Evolutionary conservation across 1,140 invertebrate genomes (phyloP).

Genomic region (Cotesia vestalis): DNA sequence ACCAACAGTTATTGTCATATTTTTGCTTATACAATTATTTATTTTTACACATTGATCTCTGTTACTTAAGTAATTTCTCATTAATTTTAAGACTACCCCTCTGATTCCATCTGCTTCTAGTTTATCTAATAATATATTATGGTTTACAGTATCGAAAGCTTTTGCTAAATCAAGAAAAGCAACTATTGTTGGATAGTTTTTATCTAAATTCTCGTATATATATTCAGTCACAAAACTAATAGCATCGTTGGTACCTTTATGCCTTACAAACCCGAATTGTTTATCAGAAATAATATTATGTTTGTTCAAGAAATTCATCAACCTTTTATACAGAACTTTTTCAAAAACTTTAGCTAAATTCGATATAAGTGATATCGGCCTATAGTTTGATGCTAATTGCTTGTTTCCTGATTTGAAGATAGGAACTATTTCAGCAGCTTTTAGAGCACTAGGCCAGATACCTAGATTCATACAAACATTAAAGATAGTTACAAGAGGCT

Average conservation of each 20-base stretch:
- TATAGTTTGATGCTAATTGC: background rate
- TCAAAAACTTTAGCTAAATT: background rate
- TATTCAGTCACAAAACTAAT: background rate
- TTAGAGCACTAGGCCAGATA: background rate
- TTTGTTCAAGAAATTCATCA: conserved; percentile 26
- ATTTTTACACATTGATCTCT: background rate
- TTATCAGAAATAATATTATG: conserved; percentile 11
- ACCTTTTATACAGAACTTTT: conserved; percentile 8
- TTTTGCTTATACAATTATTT: background rate
- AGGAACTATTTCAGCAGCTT: background rate
- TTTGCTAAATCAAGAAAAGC: background rate
- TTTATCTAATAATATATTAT: too few relatives aligned
- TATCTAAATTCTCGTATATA: conserved; percentile 13
- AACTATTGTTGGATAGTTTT: background rate
- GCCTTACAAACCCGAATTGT: conserved; percentile 21
- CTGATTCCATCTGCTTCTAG: background rate
- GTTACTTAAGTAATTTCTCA: background rate
- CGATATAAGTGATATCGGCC: background rate
- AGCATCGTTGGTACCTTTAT: conserved; percentile 24
- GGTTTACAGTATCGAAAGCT: too few relatives aligned
- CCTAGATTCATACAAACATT: background rate
- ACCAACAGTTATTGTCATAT: background rate
- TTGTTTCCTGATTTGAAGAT: background rate
- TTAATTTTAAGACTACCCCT: background rate
- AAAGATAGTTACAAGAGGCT: background rate